A percentile compares a stretch with the other conserved stretches of the same genome.
Conservation (phyloP, 1,140 invertebrate species). For the Drosophila persimilis region DNA sequence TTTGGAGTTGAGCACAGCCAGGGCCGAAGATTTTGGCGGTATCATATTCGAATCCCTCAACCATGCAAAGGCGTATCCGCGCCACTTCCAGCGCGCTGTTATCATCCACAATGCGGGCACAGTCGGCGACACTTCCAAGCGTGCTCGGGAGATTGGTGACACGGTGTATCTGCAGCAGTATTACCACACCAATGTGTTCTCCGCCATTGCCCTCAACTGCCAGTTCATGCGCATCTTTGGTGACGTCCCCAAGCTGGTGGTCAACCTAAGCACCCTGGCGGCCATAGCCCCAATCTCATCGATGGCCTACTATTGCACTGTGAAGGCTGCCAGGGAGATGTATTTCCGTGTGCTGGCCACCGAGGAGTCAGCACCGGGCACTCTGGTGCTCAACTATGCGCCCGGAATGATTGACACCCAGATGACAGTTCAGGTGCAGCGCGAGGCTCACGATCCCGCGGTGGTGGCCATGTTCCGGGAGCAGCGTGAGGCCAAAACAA, state of each 20-base stretch:
- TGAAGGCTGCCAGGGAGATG: slow-evolving; percentile 96
- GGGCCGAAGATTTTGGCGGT: slow-evolving; percentile 46
- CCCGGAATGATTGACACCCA: slow-evolving; percentile 96
- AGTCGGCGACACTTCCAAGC: slow-evolving; percentile 89
- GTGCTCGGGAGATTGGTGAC: slow-evolving; percentile 86
- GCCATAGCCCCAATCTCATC: slow-evolving; percentile 90
- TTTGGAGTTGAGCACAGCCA: slow-evolving; percentile 85
- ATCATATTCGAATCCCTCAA: slow-evolving; percentile 47
- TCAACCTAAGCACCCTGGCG: slow-evolving; percentile 95
- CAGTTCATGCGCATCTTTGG: slow-evolving; percentile 87
- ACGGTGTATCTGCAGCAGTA: slow-evolving; percentile 86
- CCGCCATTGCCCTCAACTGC: slow-evolving; percentile 90
- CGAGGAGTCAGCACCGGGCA: slow-evolving; percentile 86
- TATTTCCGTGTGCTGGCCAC: slow-evolving; percentile 93
- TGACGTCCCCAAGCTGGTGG: slow-evolving; percentile 85
- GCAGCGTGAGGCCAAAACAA: slow-evolving; percentile 85
- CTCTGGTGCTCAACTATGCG: slow-evolving; percentile 94
- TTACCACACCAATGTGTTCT: slow-evolving; percentile 92
- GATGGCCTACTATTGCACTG: slow-evolving; percentile 91
- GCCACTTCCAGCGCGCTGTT: slow-evolving; percentile 86
- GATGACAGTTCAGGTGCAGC: slow-evolving; percentile 90
- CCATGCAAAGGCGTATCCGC: neutral
- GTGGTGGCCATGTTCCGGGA: slow-evolving; percentile 86
- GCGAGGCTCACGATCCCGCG: slow-evolving; percentile 85
- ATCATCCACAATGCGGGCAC: slow-evolving; percentile 96